Evolutionary conservation across 2,113 vertebrate genomes (phyloP), one percentile per base, ranked within the genome.

Genomic region (Nesoenas mayeri): DNA sequence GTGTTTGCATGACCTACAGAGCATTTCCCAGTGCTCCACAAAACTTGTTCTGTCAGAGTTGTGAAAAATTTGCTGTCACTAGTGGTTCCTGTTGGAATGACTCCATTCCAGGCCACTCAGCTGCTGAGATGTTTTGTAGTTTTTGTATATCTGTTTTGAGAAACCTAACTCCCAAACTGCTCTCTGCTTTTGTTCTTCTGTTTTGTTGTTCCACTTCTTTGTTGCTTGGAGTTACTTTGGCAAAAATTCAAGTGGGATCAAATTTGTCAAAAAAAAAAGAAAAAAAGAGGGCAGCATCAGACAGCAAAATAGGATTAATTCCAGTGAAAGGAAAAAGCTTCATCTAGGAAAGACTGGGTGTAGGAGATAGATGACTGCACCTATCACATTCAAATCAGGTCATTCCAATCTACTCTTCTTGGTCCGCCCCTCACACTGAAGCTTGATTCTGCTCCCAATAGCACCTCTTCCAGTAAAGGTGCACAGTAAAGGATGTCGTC

Each of bases 271-370:
- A 60, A 67, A 70, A 12, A 47, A n/a, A 36, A 20, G 4, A 74
- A 51, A 74, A 56, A 29, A 58, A 25, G 34, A 36, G 29, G 26
- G 31, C 16, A 57, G 6, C 24, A 57, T 62, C 57, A 83, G 48
- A 47, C 17, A 14, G 44, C 44, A 47, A 47, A 47, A 47, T 47
- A 47, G 44, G 17, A 32, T 48, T 40, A 50, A 53, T 79, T 74
- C n/a, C 31, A 67, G 24, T 71, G 53, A 93, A n/a, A 24, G 12
- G 21, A 50, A 47, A 50, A 83, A 71, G 4, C 31, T 85, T 70
- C 0, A 0, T 18, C 29, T 16, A 70, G 48, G 28, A 57, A 91
- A 36, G 54, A 34, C 20, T 38, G 5, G 18, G 25, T 18, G 36
- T 38, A 58, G 78, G 34, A 84, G 48, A 42, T 12, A 81, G 26